Evolutionary conservation across 2,888 invertebrate genomes (phyloP).

Genomic region (Lingula anatina): DNA sequence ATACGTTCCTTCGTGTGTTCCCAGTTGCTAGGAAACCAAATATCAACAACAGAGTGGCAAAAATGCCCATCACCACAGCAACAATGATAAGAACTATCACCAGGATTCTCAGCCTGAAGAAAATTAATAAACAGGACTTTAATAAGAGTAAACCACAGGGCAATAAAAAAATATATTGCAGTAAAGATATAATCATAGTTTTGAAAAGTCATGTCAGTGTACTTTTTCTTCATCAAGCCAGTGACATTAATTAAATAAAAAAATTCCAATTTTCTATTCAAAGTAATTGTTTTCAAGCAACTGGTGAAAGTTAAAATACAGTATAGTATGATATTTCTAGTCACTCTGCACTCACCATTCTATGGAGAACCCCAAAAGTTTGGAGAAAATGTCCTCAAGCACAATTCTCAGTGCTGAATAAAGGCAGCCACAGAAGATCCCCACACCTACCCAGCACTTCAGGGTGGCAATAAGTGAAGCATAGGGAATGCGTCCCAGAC

Average conservation of each 20-base stretch:
- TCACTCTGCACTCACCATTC: slow-evolving; percentile 30
- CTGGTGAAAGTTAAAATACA: not conserved
- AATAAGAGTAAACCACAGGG: no score
- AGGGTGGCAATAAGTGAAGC: slow-evolving; percentile 48
- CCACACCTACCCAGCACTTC: slow-evolving; percentile 41
- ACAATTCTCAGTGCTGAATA: slow-evolving; percentile 42
- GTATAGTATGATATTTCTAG: not conserved
- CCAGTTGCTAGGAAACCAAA: slow-evolving; percentile 51
- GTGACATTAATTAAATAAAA: no score
- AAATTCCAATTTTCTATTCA: no score
- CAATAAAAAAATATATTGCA: no score
- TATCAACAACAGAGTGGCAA: slow-evolving; percentile 42
- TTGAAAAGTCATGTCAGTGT: no score
- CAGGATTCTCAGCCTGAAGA: slow-evolving; percentile 46
- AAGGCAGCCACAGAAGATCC: slow-evolving; percentile 47
- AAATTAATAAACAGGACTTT: no score
- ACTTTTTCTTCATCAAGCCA: no score
- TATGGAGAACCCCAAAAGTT: slow-evolving; percentile 41
- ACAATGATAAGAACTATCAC: slow-evolving; percentile 45
- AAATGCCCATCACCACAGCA: slow-evolving; percentile 45
- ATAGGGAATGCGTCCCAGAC: slow-evolving; percentile 44
- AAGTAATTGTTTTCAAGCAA: slow-evolving; percentile 1
- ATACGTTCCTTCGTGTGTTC: slow-evolving; percentile 48
- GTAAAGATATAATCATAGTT: no score
- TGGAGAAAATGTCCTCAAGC: slow-evolving; percentile 36